phyloP scores from a whole-genome alignment of 1,140 invertebrate species.

The Listronotus oregonensis region DNA sequence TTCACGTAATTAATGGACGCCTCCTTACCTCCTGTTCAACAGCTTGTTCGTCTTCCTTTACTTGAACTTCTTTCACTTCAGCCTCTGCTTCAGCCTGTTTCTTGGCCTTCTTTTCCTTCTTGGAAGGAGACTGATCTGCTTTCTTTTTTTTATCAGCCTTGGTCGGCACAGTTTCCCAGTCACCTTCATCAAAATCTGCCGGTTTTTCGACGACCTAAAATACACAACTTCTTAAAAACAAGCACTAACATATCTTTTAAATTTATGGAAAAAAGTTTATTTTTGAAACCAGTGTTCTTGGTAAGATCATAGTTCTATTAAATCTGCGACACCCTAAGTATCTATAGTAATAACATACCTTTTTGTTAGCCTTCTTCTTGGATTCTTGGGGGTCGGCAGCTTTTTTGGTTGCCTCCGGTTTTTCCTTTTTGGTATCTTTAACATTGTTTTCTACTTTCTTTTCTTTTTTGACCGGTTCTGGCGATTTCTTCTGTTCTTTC shows the following conservation, averaged over 20 bases:
- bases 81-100: conserved; percentile 44
- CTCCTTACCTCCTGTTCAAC: conserved; percentile 26
- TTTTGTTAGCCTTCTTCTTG: conserved; percentile 62
- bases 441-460: conserved; percentile 26
- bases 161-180: conserved; percentile 74
- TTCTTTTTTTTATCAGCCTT: conserved; percentile 69
- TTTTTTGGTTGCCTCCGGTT: conserved; percentile 50
- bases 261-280: too few relatives aligned
- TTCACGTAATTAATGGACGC: too few relatives aligned
- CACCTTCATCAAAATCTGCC: conserved; percentile 73
- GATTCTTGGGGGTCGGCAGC: conserved; percentile 60
- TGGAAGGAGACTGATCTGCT: conserved; percentile 61
- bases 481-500: conserved; percentile 61
- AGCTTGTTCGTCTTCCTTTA: conserved; percentile 58
- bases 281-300: too few relatives aligned
- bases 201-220: conserved; percentile 60
- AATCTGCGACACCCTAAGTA: too few relatives aligned
- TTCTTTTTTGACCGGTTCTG: conserved; percentile 58
- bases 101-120: conserved; percentile 60
- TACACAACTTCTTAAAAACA: too few relatives aligned
- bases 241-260: too few relatives aligned
- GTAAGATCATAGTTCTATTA: too few relatives aligned
- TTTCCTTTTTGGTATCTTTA: conserved; percentile 56
- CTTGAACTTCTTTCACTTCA: conserved; percentile 58
- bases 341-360: conserved; percentile 5